A percentile compares a stretch with the other conserved stretches of the same genome.
Conservation (phyloP, 2,113 vertebrate genomes). For the Sinocyclocheilus rhinocerous region DNA sequence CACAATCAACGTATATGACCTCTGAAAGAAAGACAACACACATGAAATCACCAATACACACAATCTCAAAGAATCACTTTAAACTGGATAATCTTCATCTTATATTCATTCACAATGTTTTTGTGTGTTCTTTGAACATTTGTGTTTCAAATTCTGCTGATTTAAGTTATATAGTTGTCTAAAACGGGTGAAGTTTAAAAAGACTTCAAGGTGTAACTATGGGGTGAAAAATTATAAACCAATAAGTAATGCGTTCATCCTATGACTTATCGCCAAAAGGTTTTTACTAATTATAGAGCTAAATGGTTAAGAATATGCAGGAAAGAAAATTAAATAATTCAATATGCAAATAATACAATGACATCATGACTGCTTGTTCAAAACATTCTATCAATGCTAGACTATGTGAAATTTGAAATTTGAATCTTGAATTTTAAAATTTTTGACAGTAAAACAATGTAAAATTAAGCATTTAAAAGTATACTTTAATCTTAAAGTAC, state of each 20-base stretch:
- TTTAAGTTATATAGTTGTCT: neutral
- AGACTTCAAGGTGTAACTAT: neutral
- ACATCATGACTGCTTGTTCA: no score
- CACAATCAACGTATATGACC: slow-evolving; percentile 88
- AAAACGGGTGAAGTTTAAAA: neutral
- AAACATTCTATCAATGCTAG: neutral
- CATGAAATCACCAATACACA: neutral
- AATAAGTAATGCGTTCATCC: neutral
- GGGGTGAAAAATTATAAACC: neutral
- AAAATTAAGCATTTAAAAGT: neutral
- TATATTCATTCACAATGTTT: slow-evolving; percentile 12
- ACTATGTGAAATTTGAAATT: no score
- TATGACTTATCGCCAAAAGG: neutral
- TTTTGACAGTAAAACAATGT: neutral
- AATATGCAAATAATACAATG: no score
- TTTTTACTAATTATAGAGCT: neutral
- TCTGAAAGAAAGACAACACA: slow-evolving; percentile 68
- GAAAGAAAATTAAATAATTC: no score
- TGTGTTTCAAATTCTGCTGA: neutral
- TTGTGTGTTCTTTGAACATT: neutral
- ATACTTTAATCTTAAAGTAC: neutral
- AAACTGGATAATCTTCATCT: neutral
- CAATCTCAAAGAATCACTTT: no score
- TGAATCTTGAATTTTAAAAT: neutral
- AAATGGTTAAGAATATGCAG: neutral